These are phyloP conservation scores for Rostratula benghalensis DNA, from an alignment of 2,113 vertebrate genomes.

Conservation along the genomic window DNA sequence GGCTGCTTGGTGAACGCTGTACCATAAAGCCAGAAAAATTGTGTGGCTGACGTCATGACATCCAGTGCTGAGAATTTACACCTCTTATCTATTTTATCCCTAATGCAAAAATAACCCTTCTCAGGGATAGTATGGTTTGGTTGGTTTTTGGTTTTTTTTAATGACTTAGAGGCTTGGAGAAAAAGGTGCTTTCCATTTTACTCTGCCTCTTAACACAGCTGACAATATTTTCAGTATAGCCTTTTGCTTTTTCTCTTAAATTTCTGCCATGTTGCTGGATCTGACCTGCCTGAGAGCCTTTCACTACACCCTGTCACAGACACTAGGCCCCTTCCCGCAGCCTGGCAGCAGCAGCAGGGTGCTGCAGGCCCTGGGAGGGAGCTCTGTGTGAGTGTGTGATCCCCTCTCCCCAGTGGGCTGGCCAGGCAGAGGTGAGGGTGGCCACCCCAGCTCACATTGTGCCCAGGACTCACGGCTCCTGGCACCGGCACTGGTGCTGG, in stretches of 20 bases:
- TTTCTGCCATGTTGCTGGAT: fast-evolving
- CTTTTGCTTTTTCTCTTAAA: neutral
- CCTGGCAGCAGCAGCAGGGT: neutral
- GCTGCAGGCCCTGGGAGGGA: neutral
- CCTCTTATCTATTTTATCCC: neutral
- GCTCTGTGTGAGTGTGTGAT: fast-evolving
- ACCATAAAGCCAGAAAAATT: neutral
- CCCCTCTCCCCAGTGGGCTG: neutral
- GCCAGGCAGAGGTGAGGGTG: fast-evolving
- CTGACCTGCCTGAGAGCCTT: neutral
- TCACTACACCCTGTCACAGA: fast-evolving
- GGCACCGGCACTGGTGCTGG: neutral
- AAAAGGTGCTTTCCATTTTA: neutral
- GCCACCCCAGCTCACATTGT: fast-evolving
- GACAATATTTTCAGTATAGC: neutral
- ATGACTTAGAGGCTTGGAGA: neutral
- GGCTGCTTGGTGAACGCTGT: neutral
- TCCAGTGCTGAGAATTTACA: neutral
- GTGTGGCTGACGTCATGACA: neutral
- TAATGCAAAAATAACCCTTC: conserved; percentile 2
- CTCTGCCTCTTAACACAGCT: neutral
- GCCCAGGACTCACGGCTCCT: neutral
- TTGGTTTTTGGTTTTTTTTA: neutral
- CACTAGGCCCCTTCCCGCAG: fast-evolving
- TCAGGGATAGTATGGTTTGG: neutral